A percentile compares a stretch with the other conserved stretches of the same genome.
Conservation (phyloP, 2,113 vertebrate species). For the Tragelaphus imberbis region DNA sequence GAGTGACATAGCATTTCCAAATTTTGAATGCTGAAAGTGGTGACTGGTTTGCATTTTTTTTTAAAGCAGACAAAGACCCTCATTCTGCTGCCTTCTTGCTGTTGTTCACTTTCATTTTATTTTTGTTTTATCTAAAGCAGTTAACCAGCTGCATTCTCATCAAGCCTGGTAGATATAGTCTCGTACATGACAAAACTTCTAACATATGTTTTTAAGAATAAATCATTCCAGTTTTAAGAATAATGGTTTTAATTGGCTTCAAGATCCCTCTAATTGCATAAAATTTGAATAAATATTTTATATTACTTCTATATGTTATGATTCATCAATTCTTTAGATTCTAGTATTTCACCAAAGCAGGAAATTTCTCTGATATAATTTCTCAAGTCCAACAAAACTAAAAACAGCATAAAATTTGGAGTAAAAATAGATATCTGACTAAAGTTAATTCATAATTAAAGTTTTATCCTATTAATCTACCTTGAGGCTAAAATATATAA, state of each 20-base stretch:
- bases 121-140: conserved; percentile 6
- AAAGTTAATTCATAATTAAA: background rate
- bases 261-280: background rate
- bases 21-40: background rate
- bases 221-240: background rate
- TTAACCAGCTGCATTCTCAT: background rate
- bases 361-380: background rate
- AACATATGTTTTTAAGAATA: background rate
- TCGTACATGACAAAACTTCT: background rate
- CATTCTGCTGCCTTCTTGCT: background rate
- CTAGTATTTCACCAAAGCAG: background rate
- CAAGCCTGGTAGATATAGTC: background rate
- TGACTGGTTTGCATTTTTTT: background rate
- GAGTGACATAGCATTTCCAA: background rate
- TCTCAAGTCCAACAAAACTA: background rate
- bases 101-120: background rate
- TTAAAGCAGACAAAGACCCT: background rate
- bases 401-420: background rate
- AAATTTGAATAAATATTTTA: background rate
- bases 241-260: background rate
- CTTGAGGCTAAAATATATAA: background rate
- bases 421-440: background rate
- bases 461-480: background rate
- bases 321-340: background rate
- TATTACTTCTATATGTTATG: background rate